Evolutionary conservation across 2,797 vertebrate genomes (phyloP).

Genomic region (Merluccius polli): DNA sequence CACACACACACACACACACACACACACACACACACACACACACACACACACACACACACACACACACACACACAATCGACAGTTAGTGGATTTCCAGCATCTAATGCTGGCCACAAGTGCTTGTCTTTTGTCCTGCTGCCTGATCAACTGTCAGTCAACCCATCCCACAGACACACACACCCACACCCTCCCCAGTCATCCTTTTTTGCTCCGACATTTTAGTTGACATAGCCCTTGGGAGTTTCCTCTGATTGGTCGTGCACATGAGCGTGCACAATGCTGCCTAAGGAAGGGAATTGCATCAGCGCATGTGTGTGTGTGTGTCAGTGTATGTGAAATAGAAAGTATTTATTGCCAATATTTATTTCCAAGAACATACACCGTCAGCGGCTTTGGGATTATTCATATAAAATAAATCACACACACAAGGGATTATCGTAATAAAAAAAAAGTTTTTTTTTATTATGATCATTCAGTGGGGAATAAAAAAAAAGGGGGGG

Average conservation of each 20-base stretch:
- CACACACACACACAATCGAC: conserved; percentile 26
- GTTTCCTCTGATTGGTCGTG: not conserved
- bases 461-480: conserved; percentile 23
- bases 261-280: not conserved
- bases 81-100: conserved; percentile 58
- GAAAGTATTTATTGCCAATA: not conserved
- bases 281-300: not conserved
- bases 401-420: not conserved
- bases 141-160: conserved; percentile 46
- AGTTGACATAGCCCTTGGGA: not conserved
- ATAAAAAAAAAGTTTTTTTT: conserved; percentile 18
- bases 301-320: not conserved
- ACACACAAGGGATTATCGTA: not conserved
- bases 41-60: not conserved
- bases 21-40: conserved; percentile 5
- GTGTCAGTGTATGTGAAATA: not conserved
- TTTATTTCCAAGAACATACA: no score
- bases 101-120: conserved; percentile 46
- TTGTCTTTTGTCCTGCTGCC: conserved; percentile 51
- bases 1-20: conserved; percentile 5
- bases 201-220: not conserved
- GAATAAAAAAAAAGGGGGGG: not conserved
- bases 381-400: not conserved
- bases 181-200: not conserved
- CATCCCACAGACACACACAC: not conserved